Evolutionary conservation across 2,888 invertebrate genomes (phyloP).

Genomic region (Apamea crenata): DNA sequence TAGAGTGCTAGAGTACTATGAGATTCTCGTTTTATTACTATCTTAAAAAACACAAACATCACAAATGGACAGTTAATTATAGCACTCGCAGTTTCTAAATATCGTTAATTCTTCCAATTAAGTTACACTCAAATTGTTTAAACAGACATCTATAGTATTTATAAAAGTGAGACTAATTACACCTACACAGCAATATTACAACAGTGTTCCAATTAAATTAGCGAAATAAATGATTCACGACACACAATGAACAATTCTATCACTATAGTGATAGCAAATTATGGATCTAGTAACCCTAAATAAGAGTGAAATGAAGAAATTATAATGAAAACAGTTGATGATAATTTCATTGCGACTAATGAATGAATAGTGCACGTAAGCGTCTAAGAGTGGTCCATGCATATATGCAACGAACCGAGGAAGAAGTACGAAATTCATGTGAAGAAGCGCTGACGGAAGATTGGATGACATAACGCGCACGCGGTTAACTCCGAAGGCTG

Average conservation of each 20-base stretch:
- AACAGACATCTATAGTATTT: slow-evolving; percentile 27
- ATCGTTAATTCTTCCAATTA: slow-evolving; percentile 5
- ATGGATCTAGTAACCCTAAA: slow-evolving; percentile 59
- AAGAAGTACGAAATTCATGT: slow-evolving; percentile 85
- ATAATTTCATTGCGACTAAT: slow-evolving; percentile 71
- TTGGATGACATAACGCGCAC: slow-evolving; percentile 86
- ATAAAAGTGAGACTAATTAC: slow-evolving; percentile 47
- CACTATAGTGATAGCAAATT: slow-evolving; percentile 53
- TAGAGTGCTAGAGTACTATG: too few relatives aligned
- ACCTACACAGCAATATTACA: slow-evolving; percentile 51
- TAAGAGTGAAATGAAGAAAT: slow-evolving; percentile 64
- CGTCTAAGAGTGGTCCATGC: slow-evolving; percentile 89
- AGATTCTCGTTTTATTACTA: neutral
- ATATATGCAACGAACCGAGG: slow-evolving; percentile 89
- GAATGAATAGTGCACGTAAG: slow-evolving; percentile 86
- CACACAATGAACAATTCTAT: slow-evolving; percentile 64
- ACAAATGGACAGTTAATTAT: slow-evolving; percentile 21
- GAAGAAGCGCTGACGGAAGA: slow-evolving; percentile 84
- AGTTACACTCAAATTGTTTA: slow-evolving; percentile 17
- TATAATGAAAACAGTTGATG: slow-evolving; percentile 54
- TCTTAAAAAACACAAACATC: slow-evolving; percentile 19
- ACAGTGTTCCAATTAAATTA: slow-evolving; percentile 41
- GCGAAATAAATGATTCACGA: slow-evolving; percentile 50
- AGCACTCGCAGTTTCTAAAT: slow-evolving; percentile 16
- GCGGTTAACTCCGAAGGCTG: slow-evolving; percentile 81